A percentile compares a stretch with the other conserved stretches of the same genome.
Evolutionary conservation across 2,113 vertebrate species (phyloP).

Genomic region (Hemibates koningsi): DNA sequence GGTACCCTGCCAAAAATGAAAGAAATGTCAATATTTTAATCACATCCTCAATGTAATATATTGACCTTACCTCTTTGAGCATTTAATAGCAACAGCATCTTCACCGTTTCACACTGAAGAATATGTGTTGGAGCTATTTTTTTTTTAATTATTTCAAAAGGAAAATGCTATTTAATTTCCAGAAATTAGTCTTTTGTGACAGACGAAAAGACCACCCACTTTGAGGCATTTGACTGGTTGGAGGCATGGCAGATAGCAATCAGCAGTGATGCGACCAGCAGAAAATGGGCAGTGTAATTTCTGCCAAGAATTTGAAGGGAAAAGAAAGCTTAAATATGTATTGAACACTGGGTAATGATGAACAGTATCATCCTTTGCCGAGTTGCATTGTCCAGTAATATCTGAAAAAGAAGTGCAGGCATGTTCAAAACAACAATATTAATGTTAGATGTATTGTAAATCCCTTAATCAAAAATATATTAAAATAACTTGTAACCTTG

Average conservation of each 20-base stretch:
- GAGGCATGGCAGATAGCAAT: not conserved
- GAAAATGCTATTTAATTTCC: not conserved
- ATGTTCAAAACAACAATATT: not conserved
- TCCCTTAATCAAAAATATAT: not conserved
- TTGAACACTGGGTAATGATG: not conserved
- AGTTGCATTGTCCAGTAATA: fast-evolving
- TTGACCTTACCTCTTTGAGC: not conserved
- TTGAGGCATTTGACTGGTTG: not conserved
- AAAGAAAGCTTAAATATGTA: fast-evolving
- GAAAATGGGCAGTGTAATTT: not conserved
- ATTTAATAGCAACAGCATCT: not conserved
- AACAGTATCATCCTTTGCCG: not conserved
- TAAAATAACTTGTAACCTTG: not conserved
- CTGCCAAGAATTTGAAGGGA: not conserved
- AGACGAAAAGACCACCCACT: not conserved
- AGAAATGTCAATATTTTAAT: not conserved
- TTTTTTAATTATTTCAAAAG: not conserved
- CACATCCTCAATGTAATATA: not conserved
- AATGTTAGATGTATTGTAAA: not conserved
- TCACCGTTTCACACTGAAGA: fast-evolving
- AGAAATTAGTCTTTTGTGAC: not conserved
- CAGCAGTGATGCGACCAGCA: not conserved
- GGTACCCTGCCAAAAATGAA: not conserved
- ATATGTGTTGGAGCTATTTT: not conserved
- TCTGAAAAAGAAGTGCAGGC: not conserved